Evolutionary conservation across 2,888 invertebrate genomes (phyloP), one percentile per base, ranked within the genome.

Genomic region (Carterocephalus palaemon): DNA sequence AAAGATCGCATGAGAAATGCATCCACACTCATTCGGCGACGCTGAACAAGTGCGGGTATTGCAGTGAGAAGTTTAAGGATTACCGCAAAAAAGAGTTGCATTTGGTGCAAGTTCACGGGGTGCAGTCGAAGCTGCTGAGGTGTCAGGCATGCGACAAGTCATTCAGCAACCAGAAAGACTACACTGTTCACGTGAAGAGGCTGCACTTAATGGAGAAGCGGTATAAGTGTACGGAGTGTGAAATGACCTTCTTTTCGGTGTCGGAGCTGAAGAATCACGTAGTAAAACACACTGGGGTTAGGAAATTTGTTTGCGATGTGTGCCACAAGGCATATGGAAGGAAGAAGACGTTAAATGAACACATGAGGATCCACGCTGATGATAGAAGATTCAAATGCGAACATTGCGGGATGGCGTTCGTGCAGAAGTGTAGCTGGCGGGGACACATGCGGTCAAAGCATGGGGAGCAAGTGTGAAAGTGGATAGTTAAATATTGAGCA

Each of bases 1-100:
- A 80, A 47, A 75, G 75, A 29, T 71, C 78, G 0, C 88, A 88
- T 46, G 81, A 81, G 38, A 77, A 75, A 22, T 70, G 73, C 1
- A 80, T 86, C 1, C 87, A 81, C 26, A 59, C 68, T 0, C 64
- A 71, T 22, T 61, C 54, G 1, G 63, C 62, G 6, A 48, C 57
- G 47, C 31, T 70, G 4, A 70, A 68, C 49, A 74, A 72, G 45
- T 82, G 82, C 32, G 69, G 70, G 0, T 74, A 73, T 13, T 81
- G 82, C 40, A 60, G 60, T 2, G 62, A 75, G 9, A 73, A 70
- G 19, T 82, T 82, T 10, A 64, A 57, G 2, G 67, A 69, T 33
- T 70, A 70, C 23, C 63, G 62, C 2, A 62, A 57, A 22, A 75
- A 73, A 24, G 62, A 68, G 19, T 64, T 63, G 16, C 81, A 82